These are phyloP conservation scores for Cydia amplana DNA, from an alignment of 1,140 invertebrate genomes.

Conservation along the genomic window DNA sequence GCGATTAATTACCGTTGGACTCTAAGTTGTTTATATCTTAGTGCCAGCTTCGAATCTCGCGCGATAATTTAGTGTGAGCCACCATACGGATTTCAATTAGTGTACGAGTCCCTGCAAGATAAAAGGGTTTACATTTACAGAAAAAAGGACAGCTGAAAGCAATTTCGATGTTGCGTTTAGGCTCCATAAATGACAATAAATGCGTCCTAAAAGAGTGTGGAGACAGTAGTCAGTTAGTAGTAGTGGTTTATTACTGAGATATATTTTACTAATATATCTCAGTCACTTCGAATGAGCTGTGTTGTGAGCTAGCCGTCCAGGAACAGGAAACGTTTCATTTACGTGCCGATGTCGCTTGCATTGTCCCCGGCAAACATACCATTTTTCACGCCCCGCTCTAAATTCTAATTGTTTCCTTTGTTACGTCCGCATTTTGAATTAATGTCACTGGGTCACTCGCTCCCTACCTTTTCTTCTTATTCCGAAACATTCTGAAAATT, in stretches of 20 bases:
- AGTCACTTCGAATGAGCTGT: background rate
- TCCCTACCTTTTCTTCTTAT: constrained; percentile 44
- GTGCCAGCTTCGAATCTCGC: background rate
- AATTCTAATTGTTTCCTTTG: constrained; percentile 54
- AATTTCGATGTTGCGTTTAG: background rate
- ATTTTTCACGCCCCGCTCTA: constrained; percentile 44
- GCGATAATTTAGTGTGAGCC: background rate
- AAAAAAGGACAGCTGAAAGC: background rate
- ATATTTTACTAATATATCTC: too few species aligned
- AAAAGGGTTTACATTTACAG: background rate
- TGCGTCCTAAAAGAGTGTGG: background rate
- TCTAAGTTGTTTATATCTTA: constrained; percentile 25
- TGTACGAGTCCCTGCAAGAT: too few species aligned
- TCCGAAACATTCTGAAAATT: constrained; percentile 39
- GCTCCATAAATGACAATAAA: constrained; percentile 5
- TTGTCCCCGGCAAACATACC: constrained; percentile 42
- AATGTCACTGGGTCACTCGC: constrained; percentile 47
- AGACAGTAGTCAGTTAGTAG: too few species aligned
- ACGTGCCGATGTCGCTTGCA: constrained; percentile 45
- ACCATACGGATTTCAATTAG: too few species aligned
- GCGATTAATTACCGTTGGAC: constrained; percentile 37
- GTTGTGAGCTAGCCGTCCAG: constrained; percentile 47
- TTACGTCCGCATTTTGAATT: constrained; percentile 47
- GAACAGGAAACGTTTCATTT: constrained; percentile 53
- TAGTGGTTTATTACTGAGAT: too few species aligned